Evolutionary conservation across 2,797 vertebrate genomes (phyloP).

Genomic region (Jordanella pulchra): DNA sequence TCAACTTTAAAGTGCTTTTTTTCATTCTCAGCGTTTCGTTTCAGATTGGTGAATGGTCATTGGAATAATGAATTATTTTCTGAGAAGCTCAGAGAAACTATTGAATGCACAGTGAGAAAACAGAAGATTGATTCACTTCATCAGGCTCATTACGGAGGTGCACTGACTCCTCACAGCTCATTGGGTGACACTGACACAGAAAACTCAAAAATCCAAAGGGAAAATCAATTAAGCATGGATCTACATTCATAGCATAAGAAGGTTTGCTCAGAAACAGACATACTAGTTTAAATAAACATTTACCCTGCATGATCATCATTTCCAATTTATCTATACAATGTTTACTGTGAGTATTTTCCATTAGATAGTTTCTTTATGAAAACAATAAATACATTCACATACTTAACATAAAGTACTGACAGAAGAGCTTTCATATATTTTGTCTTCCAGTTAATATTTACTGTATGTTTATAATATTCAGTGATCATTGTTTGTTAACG

Average conservation of each 20-base stretch:
- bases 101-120: slow-evolving; percentile 21
- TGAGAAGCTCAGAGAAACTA: background rate
- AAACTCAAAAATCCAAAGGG: slow-evolving; percentile 2
- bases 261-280: background rate
- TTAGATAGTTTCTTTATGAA: slow-evolving; percentile 4
- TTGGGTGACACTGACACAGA: background rate
- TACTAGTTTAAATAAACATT: slow-evolving; percentile 28
- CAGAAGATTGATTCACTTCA: slow-evolving; percentile 28
- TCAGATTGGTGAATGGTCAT: slow-evolving; percentile 10
- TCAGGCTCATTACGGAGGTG: slow-evolving; percentile 8
- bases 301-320: slow-evolving; percentile 17
- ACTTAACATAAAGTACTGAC: background rate
- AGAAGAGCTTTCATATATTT: slow-evolving; percentile 14
- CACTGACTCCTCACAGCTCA: slow-evolving; percentile 7
- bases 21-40: background rate
- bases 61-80: slow-evolving; percentile 1
- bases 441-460: slow-evolving; percentile 6
- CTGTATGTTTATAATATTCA: slow-evolving; percentile 10
- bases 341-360: slow-evolving; percentile 14
- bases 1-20: background rate
- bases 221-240: background rate
- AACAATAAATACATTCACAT: slow-evolving; percentile 3
- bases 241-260: background rate
- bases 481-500: background rate
- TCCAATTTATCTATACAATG: slow-evolving; percentile 27